phyloP scores from a whole-genome alignment of 2,888 invertebrate species.

The Meteorus cinctellus region DNA sequence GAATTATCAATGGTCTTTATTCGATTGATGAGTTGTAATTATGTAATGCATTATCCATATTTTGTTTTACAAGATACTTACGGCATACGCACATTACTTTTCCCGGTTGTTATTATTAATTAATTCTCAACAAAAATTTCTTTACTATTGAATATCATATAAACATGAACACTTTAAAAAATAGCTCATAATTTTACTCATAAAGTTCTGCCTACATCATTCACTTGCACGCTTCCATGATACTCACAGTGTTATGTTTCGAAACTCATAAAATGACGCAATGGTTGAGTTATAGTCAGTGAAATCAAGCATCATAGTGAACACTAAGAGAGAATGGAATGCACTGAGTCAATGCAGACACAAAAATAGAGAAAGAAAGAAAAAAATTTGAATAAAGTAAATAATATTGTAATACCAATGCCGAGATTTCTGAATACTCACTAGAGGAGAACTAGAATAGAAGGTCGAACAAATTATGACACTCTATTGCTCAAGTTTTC shows the following conservation, averaged over 20 bases:
- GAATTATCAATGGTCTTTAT: too few relatives aligned
- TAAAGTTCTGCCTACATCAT: neutral
- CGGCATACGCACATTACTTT: too few relatives aligned
- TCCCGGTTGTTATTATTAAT: neutral
- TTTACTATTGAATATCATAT: neutral
- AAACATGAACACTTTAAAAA: conserved; percentile 6
- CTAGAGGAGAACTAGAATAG: too few relatives aligned
- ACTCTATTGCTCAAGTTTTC: too few relatives aligned
- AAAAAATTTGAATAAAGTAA: too few relatives aligned
- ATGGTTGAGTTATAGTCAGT: neutral
- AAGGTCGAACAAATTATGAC: too few relatives aligned
- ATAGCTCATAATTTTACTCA: conserved; percentile 33
- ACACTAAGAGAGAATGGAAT: neutral
- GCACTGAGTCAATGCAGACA: neutral
- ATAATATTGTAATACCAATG: too few relatives aligned
- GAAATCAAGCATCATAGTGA: neutral
- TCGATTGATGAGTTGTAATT: neutral
- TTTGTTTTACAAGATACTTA: neutral
- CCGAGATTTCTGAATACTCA: too few relatives aligned
- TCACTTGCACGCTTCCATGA: neutral
- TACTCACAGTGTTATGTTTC: neutral
- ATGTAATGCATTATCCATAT: neutral
- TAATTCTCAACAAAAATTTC: neutral
- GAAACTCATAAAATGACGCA: conserved; percentile 3
- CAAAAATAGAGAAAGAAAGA: too few relatives aligned